These are phyloP conservation scores for Saimiri boliviensis DNA, from an alignment of 2,113 vertebrate species.

Conservation along the genomic window DNA sequence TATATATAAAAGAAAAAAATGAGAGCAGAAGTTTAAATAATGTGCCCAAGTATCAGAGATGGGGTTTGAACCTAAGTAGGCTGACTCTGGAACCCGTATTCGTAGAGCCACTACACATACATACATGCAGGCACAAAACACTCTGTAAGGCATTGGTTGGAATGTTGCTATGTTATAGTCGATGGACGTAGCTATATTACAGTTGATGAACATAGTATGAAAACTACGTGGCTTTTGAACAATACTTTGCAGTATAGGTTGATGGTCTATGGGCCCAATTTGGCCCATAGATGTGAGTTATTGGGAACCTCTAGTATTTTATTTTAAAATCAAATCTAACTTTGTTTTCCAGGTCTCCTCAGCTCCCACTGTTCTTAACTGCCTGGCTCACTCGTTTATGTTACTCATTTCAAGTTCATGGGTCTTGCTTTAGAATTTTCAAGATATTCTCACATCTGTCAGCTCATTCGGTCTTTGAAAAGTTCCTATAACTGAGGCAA, in stretches of 20 bases:
- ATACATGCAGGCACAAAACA: not conserved
- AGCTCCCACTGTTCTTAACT: not conserved
- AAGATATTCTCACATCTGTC: not conserved
- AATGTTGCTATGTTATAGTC: not conserved
- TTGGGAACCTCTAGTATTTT: not conserved
- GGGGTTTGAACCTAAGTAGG: not conserved
- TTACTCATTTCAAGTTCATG: not conserved
- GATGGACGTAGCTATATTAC: not conserved
- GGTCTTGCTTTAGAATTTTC: not conserved
- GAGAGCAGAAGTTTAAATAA: not conserved
- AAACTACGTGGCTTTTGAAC: not conserved
- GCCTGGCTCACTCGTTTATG: not conserved
- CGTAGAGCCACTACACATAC: rapidly evolving
- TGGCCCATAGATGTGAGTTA: not conserved
- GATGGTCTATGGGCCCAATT: not conserved
- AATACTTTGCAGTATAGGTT: not conserved
- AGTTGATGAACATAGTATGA: not conserved
- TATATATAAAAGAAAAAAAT: not conserved
- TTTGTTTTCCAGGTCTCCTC: not conserved
- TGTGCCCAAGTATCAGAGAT: not conserved
- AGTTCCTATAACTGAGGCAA: not conserved
- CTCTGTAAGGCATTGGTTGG: not conserved
- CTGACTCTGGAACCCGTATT: not conserved
- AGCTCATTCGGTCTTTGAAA: not conserved
- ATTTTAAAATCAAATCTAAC: not conserved